phyloP scores from a whole-genome alignment of 1,140 invertebrate genomes.

The Heliconius himera region DNA sequence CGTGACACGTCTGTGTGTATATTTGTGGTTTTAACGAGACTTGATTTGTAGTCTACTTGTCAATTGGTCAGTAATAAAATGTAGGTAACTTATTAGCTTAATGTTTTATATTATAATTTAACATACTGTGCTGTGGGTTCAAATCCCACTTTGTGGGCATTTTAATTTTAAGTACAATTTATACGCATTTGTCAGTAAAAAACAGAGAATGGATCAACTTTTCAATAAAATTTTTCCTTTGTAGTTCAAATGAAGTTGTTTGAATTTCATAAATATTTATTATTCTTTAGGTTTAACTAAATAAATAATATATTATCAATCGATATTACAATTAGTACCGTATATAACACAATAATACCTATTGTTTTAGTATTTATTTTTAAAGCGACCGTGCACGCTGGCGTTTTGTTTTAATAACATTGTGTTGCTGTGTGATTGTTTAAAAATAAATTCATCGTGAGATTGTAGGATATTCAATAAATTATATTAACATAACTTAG shows the following conservation, averaged over 20 bases:
- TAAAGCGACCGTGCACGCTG: not conserved
- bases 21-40: constrained; percentile 36
- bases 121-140: not conserved
- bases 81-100: not conserved
- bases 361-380: constrained; percentile 19
- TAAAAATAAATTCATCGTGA: constrained; percentile 8
- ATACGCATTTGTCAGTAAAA: not conserved
- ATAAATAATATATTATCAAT: not conserved
- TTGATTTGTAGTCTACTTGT: constrained; percentile 35
- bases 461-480: not conserved
- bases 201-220: not conserved
- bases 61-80: constrained; percentile 13
- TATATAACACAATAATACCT: not conserved
- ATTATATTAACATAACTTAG: not conserved
- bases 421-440: constrained; percentile 6
- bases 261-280: not conserved
- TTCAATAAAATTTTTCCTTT: not conserved
- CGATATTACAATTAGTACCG: not conserved
- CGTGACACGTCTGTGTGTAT: constrained; percentile 33
- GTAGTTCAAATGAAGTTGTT: not conserved
- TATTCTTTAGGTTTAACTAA: not conserved
- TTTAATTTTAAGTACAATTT: not conserved
- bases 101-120: not conserved
- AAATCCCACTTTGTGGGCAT: not conserved
- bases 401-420: constrained; percentile 25